phyloP scores from a whole-genome alignment of 1,140 invertebrate species.

The Popillia japonica region DNA sequence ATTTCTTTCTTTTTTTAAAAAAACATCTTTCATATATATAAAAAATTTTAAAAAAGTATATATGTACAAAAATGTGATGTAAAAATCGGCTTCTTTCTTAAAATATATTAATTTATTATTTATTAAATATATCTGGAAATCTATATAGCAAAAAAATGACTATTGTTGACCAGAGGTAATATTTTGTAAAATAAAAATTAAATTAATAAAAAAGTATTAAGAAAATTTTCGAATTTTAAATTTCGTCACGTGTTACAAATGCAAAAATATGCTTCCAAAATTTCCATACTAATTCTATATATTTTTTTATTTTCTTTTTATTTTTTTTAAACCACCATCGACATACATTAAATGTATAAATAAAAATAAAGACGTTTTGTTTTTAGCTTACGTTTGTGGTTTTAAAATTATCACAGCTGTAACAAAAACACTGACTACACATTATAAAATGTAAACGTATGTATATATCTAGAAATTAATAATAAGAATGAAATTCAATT shows the following conservation, averaged over 20 bases:
- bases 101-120: conserved; percentile 23
- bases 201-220: background rate
- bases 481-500: conserved; percentile 12
- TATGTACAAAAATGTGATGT: conserved; percentile 39
- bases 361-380: background rate
- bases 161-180: conserved; percentile 41
- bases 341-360: background rate
- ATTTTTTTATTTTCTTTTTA: background rate
- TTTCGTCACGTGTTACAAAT: too few species aligned
- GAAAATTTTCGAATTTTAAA: too few species aligned
- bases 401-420: conserved; percentile 26
- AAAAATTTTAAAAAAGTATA: conserved; percentile 35
- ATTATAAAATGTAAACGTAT: conserved; percentile 14
- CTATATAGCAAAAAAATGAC: conserved; percentile 34
- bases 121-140: conserved; percentile 23
- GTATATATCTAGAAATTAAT: conserved; percentile 29
- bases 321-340: conserved; percentile 20
- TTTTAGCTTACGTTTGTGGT: conserved; percentile 16
- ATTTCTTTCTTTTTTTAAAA: background rate
- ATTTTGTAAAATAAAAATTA: conserved; percentile 28
- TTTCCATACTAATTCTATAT: background rate
- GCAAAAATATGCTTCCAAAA: too few species aligned
- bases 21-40: conserved; percentile 20
- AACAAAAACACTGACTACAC: conserved; percentile 25
- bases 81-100: conserved; percentile 16